Evolutionary conservation across 2,797 vertebrate genomes (phyloP).

Genomic region (Clarias pachynema): DNA sequence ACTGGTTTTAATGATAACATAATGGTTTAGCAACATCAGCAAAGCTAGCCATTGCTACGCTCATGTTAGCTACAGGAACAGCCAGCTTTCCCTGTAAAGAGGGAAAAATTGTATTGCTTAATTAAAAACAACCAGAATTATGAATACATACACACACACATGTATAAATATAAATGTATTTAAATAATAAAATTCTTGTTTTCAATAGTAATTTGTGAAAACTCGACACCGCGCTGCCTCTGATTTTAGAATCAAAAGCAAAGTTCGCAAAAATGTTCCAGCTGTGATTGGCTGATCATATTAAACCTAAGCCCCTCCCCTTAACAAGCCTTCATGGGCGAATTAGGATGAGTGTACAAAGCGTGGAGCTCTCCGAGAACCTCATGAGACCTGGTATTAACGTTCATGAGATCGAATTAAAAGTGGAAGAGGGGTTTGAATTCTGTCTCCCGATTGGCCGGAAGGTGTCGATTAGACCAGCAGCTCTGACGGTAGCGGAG

Average conservation of each 20-base stretch:
- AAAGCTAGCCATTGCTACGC: neutral
- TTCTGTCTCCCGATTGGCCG: neutral
- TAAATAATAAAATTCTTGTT: neutral
- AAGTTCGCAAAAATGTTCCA: neutral
- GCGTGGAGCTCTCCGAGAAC: neutral
- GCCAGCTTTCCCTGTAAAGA: neutral
- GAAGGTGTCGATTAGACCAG: neutral
- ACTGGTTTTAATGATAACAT: neutral
- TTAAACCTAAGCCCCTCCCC: slow-evolving; percentile 3
- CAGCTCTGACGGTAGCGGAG: neutral
- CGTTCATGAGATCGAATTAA: neutral
- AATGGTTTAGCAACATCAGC: neutral
- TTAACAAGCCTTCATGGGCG: neutral
- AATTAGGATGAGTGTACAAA: neutral
- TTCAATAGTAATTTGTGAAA: neutral
- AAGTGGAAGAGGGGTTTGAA: neutral
- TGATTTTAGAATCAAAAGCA: neutral
- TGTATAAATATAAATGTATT: no score
- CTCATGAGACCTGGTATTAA: neutral
- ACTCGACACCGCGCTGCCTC: neutral
- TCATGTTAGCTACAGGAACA: neutral
- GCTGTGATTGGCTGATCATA: neutral
- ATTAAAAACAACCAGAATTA: neutral
- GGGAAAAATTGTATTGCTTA: neutral
- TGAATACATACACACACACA: no score